Evolutionary conservation across 23 tunicate species (phyloP).

Genomic region (Halocynthia roretzi): DNA sequence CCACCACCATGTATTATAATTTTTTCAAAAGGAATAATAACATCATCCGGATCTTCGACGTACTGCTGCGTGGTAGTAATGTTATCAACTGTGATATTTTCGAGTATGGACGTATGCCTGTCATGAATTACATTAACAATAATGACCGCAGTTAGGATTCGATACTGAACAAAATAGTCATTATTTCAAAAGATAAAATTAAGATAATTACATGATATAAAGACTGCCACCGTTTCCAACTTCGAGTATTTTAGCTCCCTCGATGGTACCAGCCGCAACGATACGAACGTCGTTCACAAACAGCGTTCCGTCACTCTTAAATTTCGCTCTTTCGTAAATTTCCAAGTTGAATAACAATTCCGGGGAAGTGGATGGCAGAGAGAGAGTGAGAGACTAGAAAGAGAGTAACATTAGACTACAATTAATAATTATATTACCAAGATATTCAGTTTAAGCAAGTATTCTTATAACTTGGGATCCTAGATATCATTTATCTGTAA

Average conservation of each 20-base stretch:
- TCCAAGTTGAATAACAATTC: conserved; percentile 16
- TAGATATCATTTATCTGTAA: too few species aligned
- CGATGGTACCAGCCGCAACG: neutral
- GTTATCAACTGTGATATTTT: too few species aligned
- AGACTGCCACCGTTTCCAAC: conserved; percentile 22
- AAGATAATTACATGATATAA: conserved; percentile 13
- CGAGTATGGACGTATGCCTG: too few species aligned
- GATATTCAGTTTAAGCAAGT: too few species aligned
- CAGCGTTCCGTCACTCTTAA: conserved; percentile 19
- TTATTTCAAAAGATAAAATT: neutral
- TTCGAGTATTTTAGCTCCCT: conserved; percentile 21
- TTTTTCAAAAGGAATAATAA: conserved; percentile 12
- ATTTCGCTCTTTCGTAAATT: conserved; percentile 16
- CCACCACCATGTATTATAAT: conserved; percentile 29
- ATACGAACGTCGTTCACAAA: conserved; percentile 17
- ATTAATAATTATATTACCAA: too few species aligned
- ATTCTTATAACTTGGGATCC: too few species aligned
- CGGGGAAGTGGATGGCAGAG: conserved; percentile 20
- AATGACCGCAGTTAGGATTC: too few species aligned
- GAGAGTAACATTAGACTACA: too few species aligned
- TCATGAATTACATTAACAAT: too few species aligned
- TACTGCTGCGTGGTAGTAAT: neutral
- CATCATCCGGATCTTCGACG: neutral
- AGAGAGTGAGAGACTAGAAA: conserved; percentile 8
- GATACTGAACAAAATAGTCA: neutral